Percentiles rank a stretch among this genome's conserved stretches.
Evolutionary conservation across 2,888 invertebrate species (phyloP).

Genomic region (Sinopyrophorus schimmeli): DNA sequence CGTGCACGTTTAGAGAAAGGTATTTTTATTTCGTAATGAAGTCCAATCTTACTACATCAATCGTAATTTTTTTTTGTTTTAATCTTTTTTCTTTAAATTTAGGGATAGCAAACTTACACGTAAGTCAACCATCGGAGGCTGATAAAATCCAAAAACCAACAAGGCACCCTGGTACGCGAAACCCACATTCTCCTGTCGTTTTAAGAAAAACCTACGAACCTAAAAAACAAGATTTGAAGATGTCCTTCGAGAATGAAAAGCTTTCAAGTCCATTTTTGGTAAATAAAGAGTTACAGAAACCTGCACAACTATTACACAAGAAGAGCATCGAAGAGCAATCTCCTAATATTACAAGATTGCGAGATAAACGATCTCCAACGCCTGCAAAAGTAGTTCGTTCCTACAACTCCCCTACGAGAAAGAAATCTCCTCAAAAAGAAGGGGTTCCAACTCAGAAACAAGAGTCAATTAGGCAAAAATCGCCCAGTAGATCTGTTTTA

Average conservation of each 20-base stretch:
- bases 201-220: constrained; percentile 38
- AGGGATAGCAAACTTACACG: constrained; percentile 11
- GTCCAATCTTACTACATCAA: neutral
- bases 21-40: constrained; percentile 41
- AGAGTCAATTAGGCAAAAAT: constrained; percentile 6
- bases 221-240: constrained; percentile 37
- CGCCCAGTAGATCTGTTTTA: constrained; percentile 40
- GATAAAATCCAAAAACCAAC: constrained; percentile 5
- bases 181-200: constrained; percentile 41
- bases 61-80: neutral
- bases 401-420: neutral
- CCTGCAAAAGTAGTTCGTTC: constrained; percentile 2
- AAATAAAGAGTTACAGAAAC: no score
- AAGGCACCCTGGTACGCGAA: constrained; percentile 25
- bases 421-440: constrained; percentile 1
- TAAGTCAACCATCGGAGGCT: constrained; percentile 2
- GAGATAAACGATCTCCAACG: constrained; percentile 6
- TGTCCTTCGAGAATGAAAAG: constrained; percentile 37
- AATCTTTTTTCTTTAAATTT: neutral
- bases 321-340: no score
- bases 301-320: no score
- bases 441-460: neutral
- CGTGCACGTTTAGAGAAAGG: constrained; percentile 53
- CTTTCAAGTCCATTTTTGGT: constrained; percentile 50
- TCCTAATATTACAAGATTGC: neutral